These are phyloP conservation scores for Hippoglossus stenolepis DNA, from an alignment of 2,113 vertebrate species.

Conservation along the genomic window DNA sequence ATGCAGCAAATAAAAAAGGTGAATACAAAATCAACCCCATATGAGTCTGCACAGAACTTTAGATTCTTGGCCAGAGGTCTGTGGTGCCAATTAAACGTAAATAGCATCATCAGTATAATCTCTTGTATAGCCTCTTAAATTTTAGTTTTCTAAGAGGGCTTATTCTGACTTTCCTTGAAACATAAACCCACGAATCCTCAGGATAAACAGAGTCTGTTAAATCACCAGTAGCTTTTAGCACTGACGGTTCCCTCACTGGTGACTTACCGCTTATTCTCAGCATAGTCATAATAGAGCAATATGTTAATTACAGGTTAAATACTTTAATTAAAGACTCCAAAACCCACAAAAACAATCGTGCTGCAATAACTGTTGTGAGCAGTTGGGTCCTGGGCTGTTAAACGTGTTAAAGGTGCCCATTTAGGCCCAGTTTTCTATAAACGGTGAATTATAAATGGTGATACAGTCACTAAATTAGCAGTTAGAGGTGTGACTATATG, in stretches of 20 bases:
- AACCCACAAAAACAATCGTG: no score
- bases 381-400: no score
- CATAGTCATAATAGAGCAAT: not conserved
- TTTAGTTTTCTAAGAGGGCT: not conserved
- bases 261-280: not conserved
- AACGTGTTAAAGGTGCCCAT: no score
- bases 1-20: constrained; percentile 3
- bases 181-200: not conserved
- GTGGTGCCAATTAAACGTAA: no score
- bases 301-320: no score
- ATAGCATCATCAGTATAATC: not conserved
- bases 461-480: no score
- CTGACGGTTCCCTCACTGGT: not conserved
- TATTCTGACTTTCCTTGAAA: not conserved
- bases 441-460: no score
- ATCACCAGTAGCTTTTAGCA: not conserved
- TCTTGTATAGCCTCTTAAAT: not conserved
- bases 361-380: no score
- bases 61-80: not conserved
- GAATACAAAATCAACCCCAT: not conserved
- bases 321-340: no score
- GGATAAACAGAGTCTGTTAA: not conserved
- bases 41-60: not conserved
- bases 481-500: no score
- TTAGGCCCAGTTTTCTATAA: no score